Evolutionary conservation across 2,888 invertebrate genomes (phyloP).

Genomic region (Aphidius colemani): DNA sequence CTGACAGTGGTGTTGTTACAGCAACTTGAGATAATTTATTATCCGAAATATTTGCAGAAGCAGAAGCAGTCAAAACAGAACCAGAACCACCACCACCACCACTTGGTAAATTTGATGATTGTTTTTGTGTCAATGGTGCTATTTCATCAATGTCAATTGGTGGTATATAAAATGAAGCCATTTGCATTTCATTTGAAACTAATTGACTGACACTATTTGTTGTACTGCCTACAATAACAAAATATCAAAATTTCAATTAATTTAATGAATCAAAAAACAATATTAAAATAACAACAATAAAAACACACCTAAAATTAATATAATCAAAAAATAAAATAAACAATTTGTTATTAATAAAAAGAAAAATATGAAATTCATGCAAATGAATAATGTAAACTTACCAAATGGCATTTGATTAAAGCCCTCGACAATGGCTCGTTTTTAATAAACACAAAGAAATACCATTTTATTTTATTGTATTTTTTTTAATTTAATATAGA

Average conservation of each 20-base stretch:
- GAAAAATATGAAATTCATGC: constrained; percentile 19
- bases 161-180: constrained; percentile 63
- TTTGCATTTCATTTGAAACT: constrained; percentile 69
- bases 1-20: constrained; percentile 59
- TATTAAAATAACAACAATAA: not conserved
- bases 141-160: constrained; percentile 59
- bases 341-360: constrained; percentile 1
- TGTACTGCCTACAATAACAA: constrained; percentile 63
- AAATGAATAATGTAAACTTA: constrained; percentile 50
- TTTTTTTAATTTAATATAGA: too few species aligned
- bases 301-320: constrained; percentile 32
- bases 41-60: too few species aligned
- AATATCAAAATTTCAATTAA: constrained; percentile 24
- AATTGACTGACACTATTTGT: constrained; percentile 71
- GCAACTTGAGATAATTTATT: constrained; percentile 50
- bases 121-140: constrained; percentile 56
- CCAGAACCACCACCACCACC: too few species aligned
- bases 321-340: not conserved
- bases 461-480: constrained; percentile 44
- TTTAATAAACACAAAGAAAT: constrained; percentile 56
- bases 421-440: constrained; percentile 58
- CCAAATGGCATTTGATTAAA: constrained; percentile 52
- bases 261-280: constrained; percentile 15
- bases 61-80: too few species aligned
- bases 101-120: constrained; percentile 49